Evolutionary conservation across 1,140 invertebrate species (phyloP), one percentile per base, ranked within the genome.

Genomic region (Papilio xuthus): DNA sequence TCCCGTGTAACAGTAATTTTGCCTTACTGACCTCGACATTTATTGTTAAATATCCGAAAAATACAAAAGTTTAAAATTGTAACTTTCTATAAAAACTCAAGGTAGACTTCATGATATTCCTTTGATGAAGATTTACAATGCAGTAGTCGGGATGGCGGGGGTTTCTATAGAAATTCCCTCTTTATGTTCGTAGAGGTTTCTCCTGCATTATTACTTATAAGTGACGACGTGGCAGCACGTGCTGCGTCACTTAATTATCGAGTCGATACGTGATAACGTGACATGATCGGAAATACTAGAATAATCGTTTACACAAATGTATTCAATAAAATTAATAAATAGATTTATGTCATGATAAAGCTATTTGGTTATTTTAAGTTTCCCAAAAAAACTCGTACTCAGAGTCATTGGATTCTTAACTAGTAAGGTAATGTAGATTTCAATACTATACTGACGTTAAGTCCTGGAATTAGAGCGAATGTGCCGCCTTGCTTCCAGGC

Each of bases 121-220:
- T 76, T 60, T 44, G 74, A 63, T 42, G 56, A 63, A 15, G 7
- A 18, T 60, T 60, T 60, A 44, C 50, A 76, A 76, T 76, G 53
- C 37, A 9, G 10, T 74, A 63, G 32, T 23, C 0, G 23, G 2
- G 56, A 60, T 13, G 53, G 28, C 37, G 0, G 37, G 20, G 26
- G 56, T 18, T 41, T 63, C 50, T 76, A 12, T 44, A 41, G 67
- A 10, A 12, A 8, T 23, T 60, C 74, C 50, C 74, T 56, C 74
- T 76, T 76, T 76, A 76, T 76, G 63, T 76, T 76, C 74, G 74
- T 12, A 41, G n/a, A 76, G 74, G 56, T 63, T 76, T 42, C 74
- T 20, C 53, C 32, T 32, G 53, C 53, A 76, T 53, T 63, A 76
- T 76, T 76, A 76, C 74, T 76, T 53, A 76, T 13, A 76, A 76